A percentile compares a stretch with the other conserved stretches of the same genome.
phyloP scores from a whole-genome alignment of 2,888 invertebrate species.

The Orthonychiurus folsomi region DNA sequence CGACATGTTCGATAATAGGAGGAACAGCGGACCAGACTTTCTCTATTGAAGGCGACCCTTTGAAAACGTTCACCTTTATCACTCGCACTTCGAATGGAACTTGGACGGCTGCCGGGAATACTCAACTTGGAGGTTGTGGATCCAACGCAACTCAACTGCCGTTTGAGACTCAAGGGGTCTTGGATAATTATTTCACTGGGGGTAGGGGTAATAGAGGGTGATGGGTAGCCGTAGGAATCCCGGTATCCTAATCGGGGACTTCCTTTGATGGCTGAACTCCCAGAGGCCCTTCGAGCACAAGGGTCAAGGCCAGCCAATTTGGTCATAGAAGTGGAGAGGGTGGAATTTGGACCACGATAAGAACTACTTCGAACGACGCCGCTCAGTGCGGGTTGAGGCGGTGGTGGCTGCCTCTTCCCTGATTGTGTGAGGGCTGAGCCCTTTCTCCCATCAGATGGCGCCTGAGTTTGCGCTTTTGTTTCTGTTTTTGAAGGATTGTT shows the following conservation, averaged over 20 bases:
- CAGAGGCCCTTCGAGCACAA: background rate
- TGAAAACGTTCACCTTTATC: background rate
- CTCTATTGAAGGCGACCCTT: background rate
- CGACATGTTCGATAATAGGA: slow-evolving; percentile 10
- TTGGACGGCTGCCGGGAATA: background rate
- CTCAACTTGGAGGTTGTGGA: background rate
- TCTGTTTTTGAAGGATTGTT: too few species aligned
- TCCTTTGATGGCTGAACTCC: background rate
- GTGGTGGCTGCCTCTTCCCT: too few species aligned
- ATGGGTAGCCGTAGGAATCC: background rate
- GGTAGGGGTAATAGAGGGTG: background rate
- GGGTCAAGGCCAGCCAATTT: background rate
- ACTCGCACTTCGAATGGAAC: slow-evolving; percentile 1
- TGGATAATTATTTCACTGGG: background rate
- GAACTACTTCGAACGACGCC: background rate
- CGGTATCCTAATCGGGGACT: background rate
- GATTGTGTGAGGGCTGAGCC: too few species aligned
- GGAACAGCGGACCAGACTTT: background rate
- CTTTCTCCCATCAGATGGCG: too few species aligned
- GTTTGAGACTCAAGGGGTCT: background rate
- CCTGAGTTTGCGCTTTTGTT: too few species aligned
- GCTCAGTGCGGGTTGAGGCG: background rate
- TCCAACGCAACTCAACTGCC: background rate
- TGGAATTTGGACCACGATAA: background rate
- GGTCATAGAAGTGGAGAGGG: background rate